Evolutionary conservation across 2,113 vertebrate species (phyloP).

Genomic region (Eulacestoma nigropectus): DNA sequence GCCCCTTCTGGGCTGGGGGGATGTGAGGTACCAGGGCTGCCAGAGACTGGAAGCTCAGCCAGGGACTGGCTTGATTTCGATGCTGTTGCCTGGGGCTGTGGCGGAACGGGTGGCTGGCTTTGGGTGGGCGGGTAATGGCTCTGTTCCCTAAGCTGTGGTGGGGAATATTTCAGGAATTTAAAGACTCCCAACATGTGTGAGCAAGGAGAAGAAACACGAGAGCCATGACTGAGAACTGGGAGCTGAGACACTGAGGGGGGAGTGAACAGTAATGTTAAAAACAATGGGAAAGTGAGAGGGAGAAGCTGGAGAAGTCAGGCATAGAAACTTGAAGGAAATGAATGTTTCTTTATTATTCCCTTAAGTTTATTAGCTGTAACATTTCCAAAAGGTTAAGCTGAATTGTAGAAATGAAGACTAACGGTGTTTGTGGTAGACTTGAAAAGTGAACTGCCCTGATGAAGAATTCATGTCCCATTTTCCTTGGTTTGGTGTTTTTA

Average conservation of each 20-base stretch:
- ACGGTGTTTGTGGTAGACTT: background rate
- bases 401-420: background rate
- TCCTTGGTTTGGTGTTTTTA: background rate
- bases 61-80: background rate
- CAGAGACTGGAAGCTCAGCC: background rate
- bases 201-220: background rate
- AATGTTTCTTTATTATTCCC: background rate
- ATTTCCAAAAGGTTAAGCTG: background rate
- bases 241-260: background rate
- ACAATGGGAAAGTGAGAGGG: fast-evolving
- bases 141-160: background rate
- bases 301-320: background rate
- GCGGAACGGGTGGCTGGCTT: fast-evolving
- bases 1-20: background rate
- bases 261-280: fast-evolving
- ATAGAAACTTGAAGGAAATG: background rate
- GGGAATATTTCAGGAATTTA: background rate
- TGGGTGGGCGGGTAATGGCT: fast-evolving
- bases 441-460: background rate
- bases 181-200: background rate
- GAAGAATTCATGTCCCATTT: background rate
- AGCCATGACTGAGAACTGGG: background rate
- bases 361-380: background rate
- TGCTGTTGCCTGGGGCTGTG: background rate
- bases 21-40: fast-evolving